These are phyloP conservation scores for Alosa sapidissima DNA, from an alignment of 2,797 vertebrate genomes.

Conservation along the genomic window DNA sequence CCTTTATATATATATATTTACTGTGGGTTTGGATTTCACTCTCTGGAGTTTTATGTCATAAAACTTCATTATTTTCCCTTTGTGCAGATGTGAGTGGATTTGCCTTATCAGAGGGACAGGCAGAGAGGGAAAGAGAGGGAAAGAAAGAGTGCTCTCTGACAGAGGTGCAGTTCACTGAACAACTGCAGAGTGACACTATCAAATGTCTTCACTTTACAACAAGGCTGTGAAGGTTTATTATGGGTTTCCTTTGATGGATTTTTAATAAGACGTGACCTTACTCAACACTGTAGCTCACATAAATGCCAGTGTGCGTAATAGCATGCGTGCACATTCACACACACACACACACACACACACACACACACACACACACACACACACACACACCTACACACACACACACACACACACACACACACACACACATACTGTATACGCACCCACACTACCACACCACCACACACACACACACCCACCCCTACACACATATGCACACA, in stretches of 20 bases:
- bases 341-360: neutral
- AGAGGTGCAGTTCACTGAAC: neutral
- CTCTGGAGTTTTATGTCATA: neutral
- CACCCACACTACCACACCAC: too few relatives aligned
- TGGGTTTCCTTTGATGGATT: constrained; percentile 2
- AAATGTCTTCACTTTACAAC: constrained; percentile 3
- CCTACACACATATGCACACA: too few relatives aligned
- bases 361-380: neutral
- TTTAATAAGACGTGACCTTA: constrained; percentile 11
- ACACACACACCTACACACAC: neutral
- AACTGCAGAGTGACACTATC: constrained; percentile 16
- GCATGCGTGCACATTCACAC: neutral
- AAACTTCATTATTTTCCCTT: constrained; percentile 7
- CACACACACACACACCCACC: too few relatives aligned
- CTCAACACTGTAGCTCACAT: neutral
- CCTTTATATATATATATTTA: neutral
- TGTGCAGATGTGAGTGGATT: constrained; percentile 14
- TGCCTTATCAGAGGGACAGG: constrained; percentile 9
- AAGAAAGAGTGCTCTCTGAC: neutral
- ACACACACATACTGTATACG: too few relatives aligned
- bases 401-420: too few relatives aligned
- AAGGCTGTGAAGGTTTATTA: neutral
- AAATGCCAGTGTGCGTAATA: neutral
- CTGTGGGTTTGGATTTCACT: neutral
- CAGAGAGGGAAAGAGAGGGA: neutral